Evolutionary conservation across 35 echinoderm and acorn worm genomes (phyloP), one percentile per base, ranked within the genome.

Genomic region (Holothuria glaberrima): DNA sequence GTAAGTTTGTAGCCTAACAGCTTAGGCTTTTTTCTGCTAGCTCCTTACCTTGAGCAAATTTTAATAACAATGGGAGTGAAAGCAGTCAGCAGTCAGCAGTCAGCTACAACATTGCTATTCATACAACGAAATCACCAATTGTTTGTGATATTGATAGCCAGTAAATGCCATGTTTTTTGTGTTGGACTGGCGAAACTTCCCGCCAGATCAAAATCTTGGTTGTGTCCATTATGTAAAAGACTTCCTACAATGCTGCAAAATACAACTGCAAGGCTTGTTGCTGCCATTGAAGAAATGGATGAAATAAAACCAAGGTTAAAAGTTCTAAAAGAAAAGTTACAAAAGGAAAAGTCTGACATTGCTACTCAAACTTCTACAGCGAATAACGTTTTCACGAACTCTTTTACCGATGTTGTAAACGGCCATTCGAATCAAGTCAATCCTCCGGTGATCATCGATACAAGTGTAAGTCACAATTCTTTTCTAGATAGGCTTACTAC

Each of bases 81-180:
- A n/a, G n/a, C n/a, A n/a, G n/a, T n/a, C n/a, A n/a, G n/a, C n/a
- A n/a, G n/a, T n/a, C n/a, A n/a, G 27, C 61, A 65, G 61, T 65
- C 61, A 65, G 61, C 61, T 65, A 16, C 61, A 65, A 65, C 61
- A 65, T 65, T 65, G 61, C 61, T n/a, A 65, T 65, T 65, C 61
- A 65, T 6, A 65, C 61, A 65, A 65, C 61, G 61, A 65, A 65
- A 16, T 16, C 61, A 65, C 16, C 16, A 4, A 65, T 65, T n/a
- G 61, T 65, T 65, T 65, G 61, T 65, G 61, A 65, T 65, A 65
- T 65, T 65, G 61, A 65, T 65, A 6, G 61, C 61, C 61, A 46
- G 44, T 10, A 46, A 46, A 46, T 46, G 44, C 44, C 44, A 4
- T 46, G 44, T n/a, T 46, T 46, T 46, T 46, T 46, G 44, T 46